Conservation (phyloP, 2,888 invertebrate genomes). For the Orthosia incerta region DNA sequence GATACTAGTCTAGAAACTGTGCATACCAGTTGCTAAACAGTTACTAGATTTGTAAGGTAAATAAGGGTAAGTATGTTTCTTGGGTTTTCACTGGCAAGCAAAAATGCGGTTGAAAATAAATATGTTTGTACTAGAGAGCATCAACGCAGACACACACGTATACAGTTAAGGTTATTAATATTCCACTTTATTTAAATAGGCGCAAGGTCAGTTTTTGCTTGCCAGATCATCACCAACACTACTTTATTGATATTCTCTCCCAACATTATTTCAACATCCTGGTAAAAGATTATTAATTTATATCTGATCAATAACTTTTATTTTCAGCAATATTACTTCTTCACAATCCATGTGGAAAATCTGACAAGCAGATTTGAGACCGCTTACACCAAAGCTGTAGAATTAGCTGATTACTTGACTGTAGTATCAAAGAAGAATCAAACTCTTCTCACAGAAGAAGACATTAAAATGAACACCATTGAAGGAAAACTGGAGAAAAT, state of each 20-base stretch:
- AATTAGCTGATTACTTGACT: constrained; percentile 72
- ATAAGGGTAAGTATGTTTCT: not conserved
- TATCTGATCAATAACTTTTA: constrained; percentile 16
- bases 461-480: constrained; percentile 72
- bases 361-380: constrained; percentile 79
- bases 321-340: constrained; percentile 87
- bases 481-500: constrained; percentile 75
- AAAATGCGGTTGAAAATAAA: not conserved
- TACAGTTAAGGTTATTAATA: not conserved
- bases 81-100: not conserved
- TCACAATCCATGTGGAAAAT: constrained; percentile 75
- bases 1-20: no score
- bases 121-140: not conserved
- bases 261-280: not conserved
- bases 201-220: not conserved
- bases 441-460: constrained; percentile 67
- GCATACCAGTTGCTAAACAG: no score
- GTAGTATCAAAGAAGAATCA: constrained; percentile 74
- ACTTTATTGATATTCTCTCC: no score
- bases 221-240: not conserved
- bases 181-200: not conserved
- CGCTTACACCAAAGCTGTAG: constrained; percentile 75
- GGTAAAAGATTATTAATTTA: not conserved
- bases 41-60: no score
- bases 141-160: not conserved